These are phyloP conservation scores for Masticophis lateralis DNA, from an alignment of 2,797 vertebrate genomes.

Conservation along the genomic window DNA sequence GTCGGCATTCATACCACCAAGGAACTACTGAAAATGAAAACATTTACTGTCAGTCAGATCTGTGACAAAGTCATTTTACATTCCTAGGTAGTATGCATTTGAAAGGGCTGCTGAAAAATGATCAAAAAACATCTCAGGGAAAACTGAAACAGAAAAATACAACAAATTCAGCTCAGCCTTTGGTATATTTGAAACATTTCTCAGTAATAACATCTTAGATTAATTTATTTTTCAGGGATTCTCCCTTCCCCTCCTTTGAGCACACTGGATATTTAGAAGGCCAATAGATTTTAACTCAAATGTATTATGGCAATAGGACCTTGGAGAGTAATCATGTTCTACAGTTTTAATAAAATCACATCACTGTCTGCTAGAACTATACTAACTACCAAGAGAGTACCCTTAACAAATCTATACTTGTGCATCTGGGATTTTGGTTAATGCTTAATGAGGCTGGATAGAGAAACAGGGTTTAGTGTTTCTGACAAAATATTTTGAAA, in stretches of 20 bases:
- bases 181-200: not conserved
- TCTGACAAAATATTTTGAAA: conserved; percentile 37
- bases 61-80: not conserved
- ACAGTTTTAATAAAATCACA: conserved; percentile 17
- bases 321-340: conserved; percentile 29
- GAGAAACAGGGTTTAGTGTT: conserved; percentile 37
- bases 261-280: conserved; percentile 25
- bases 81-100: not conserved
- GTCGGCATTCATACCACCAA: not conserved
- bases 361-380: conserved; percentile 20
- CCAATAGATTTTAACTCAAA: conserved; percentile 35
- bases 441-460: conserved; percentile 27
- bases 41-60: not conserved
- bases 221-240: not conserved
- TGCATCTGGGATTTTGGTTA: conserved; percentile 39
- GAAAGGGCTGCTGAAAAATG: not conserved
- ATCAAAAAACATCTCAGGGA: not conserved
- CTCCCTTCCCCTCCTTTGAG: not conserved
- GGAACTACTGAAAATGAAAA: not conserved
- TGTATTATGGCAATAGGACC: conserved; percentile 29
- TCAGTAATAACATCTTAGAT: not conserved
- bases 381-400: conserved; percentile 27
- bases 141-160: not conserved
- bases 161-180: not conserved
- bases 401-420: conserved; percentile 38